Base-by-base conservation (phyloP, 2,888 invertebrate genomes). In the Trissolcus japonicus region DNA sequence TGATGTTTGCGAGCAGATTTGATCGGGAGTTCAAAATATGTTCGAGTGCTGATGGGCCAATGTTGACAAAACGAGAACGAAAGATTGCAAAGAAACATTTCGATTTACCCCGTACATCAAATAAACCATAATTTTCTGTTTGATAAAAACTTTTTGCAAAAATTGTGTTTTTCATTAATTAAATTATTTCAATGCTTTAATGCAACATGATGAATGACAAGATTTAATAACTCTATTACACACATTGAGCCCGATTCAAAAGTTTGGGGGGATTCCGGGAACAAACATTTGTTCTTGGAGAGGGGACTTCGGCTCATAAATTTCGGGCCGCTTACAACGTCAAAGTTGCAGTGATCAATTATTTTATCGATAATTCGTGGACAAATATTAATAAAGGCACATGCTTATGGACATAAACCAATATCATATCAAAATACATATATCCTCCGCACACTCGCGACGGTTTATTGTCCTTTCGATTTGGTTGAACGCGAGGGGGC, bases 341-440 rank as follows among this genome's bases (percentile, higher is more conserved):
- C 74, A 61, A 62, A 74, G 62, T 74, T 74, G 62, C 46, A 74
- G 74, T 57, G 67, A 74, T 74, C 67, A 74, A 67, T 74, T 67
- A 74, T 74, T 67, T 67, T 66, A 57, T 35, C 57, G 74, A 74
- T 74, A 74, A 74, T 74, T 67, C 74, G 74, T 62, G 62, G 67
- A 74, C 74, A 74, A 74, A 74, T 74, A 74, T 75, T 63, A 72
- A 72, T 72, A 71, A 71, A 57, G 57, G 60, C 51, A 17, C 46
- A 53, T 54, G 41, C 50, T 54, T 65, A 59, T 63, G 63, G 61
- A 50, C 51, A 25, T 21, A 13, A 43, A 57, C 46, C 17, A 48
- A 59, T 56, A 54, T 46, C 21, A 65, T 55, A 41, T 57, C 29
- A 21, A 51, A 40, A 29, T 19, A 54, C 56, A 46, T 50, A 62